Evolutionary conservation across 2,888 invertebrate species (phyloP).

Genomic region (Ecliptopera silaceata): DNA sequence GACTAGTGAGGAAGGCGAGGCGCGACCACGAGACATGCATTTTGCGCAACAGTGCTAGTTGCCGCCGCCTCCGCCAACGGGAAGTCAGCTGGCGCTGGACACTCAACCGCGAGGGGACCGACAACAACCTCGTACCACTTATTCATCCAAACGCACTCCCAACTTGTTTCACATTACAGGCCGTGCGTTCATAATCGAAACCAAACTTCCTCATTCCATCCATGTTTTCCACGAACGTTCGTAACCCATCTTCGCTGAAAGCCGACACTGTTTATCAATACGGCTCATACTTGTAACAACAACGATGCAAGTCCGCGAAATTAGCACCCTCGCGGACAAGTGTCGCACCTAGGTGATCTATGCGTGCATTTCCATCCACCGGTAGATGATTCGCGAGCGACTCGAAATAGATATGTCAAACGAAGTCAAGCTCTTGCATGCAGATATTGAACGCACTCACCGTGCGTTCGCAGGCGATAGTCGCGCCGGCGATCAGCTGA

Average conservation of each 20-base stretch:
- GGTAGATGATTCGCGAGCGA: conserved; percentile 67
- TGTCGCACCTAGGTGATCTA: conserved; percentile 51
- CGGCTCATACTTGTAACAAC: conserved; percentile 59
- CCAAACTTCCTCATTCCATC: conserved; percentile 59
- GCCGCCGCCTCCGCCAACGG: conserved; percentile 38
- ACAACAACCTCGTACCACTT: conserved; percentile 24
- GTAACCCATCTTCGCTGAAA: conserved; percentile 60
- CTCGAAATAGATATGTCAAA: conserved; percentile 75
- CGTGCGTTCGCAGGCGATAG: conserved; percentile 72
- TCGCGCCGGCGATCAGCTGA: conserved; percentile 73
- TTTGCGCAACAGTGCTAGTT: conserved; percentile 58
- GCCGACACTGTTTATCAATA: conserved; percentile 79
- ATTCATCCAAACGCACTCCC: conserved; percentile 39
- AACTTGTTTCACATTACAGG: conserved; percentile 51
- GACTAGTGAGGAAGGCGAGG: conserved; percentile 32
- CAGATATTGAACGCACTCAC: conserved; percentile 79
- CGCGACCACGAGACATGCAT: conserved; percentile 44
- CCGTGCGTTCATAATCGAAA: conserved; percentile 53
- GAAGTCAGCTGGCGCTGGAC: conserved; percentile 63
- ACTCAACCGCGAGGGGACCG: conserved; percentile 35
- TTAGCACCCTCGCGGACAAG: conserved; percentile 59
- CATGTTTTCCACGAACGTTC: conserved; percentile 53
- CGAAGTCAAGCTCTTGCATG: conserved; percentile 70
- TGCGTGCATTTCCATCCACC: conserved; percentile 57
- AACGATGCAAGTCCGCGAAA: conserved; percentile 53